Conservation (phyloP, 2,888 invertebrate species). For the Hypena proboscidalis region DNA sequence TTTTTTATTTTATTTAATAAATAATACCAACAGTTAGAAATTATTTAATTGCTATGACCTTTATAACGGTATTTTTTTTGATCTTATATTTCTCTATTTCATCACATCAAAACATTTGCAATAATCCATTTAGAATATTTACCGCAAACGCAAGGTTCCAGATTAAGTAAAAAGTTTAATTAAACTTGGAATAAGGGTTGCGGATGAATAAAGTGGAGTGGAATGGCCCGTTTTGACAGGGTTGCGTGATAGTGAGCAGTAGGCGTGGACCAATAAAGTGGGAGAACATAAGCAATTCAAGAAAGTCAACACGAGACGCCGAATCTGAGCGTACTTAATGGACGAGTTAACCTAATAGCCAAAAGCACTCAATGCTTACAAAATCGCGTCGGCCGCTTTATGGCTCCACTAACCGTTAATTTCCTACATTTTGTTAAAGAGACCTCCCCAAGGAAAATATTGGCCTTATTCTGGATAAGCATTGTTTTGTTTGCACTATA, state of each 20-base stretch:
- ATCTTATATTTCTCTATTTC: too few relatives aligned
- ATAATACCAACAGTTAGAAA: too few relatives aligned
- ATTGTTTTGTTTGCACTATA: constrained; percentile 60
- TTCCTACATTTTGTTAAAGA: constrained; percentile 76
- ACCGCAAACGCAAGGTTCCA: not conserved
- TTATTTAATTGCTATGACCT: too few relatives aligned
- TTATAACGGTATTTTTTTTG: too few relatives aligned
- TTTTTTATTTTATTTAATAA: too few relatives aligned
- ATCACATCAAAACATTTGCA: not conserved
- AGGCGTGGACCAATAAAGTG: constrained; percentile 45
- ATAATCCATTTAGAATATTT: constrained; percentile 2
- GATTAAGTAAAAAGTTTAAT: constrained; percentile 9
- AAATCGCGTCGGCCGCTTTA: constrained; percentile 79
- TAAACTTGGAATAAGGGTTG: constrained; percentile 3
- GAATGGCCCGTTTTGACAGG: constrained; percentile 35
- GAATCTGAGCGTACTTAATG: constrained; percentile 76
- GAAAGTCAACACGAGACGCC: constrained; percentile 68
- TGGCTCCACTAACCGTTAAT: constrained; percentile 80
- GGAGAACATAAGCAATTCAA: constrained; percentile 54
- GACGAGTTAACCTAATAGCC: constrained; percentile 82
- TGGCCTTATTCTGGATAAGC: constrained; percentile 52
- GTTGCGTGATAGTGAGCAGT: constrained; percentile 41
- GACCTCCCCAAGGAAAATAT: constrained; percentile 75
- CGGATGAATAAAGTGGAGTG: constrained; percentile 26
- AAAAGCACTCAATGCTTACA: constrained; percentile 84